Evolutionary conservation across 2,113 vertebrate genomes (phyloP), one percentile per base, ranked within the genome.

Genomic region (Synodontis membranacea): DNA sequence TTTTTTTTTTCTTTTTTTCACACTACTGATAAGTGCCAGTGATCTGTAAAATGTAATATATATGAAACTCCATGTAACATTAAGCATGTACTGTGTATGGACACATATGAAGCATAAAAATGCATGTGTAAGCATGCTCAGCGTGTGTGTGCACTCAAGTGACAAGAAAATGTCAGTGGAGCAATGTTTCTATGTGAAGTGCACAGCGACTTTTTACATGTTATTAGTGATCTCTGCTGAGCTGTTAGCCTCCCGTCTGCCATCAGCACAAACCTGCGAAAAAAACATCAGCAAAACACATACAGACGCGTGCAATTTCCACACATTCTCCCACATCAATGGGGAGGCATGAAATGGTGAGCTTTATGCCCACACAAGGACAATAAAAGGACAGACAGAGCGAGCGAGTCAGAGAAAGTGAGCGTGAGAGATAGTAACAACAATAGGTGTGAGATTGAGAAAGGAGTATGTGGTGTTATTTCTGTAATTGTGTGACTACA

Each of bases 211-310:
- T 92, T 83, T 93, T 93, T 92, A 92, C 91, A 91, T 91, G 86
- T 91, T 90, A 92, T 94, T 93, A 92, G 88, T 86, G 84, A 88
- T 93, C 92, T 92, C 87, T 93, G 93, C 93, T 93, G 93, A 94
- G 93, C 89, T 92, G 91, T 93, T 91, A 78, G 89, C 88, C 70
- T 56, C 62, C 34, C 72, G 81, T 50, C 42, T 92, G 92, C 90
- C 91, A 91, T 89, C 89, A 94, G 92, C 87, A 89, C 91, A 89
- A 92, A 94, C 92, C 62, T 80, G 88, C 89, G n/a, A n/a, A n/a
- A 86, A 89, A 88, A 88, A 91, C 89, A 92, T 94, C 94, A 93
- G 94, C 93, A 93, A 87, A 78, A 68, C 39, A 0, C 28, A 17
- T 7, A n/a, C 5, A 17, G 31, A 66, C 84, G 62, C 31, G 42